Evolutionary conservation across 2,888 invertebrate genomes (phyloP).

Genomic region (Ectemnius lituratus): DNA sequence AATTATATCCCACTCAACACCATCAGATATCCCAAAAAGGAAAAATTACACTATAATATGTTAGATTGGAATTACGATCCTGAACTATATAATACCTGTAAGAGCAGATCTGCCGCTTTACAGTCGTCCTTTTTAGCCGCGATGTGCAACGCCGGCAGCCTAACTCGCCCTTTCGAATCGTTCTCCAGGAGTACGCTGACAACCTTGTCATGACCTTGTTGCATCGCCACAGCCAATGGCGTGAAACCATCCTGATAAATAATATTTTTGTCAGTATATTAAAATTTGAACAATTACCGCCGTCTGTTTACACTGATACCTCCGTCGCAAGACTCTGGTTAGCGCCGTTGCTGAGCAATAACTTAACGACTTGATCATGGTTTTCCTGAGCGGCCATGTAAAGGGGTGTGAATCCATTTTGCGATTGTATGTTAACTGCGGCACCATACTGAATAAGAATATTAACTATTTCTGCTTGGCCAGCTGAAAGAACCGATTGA

Average conservation of each 20-base stretch:
- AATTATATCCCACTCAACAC: neutral
- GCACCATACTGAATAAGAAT: constrained; percentile 94
- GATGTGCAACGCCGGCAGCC: constrained; percentile 97
- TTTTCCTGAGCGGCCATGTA: constrained; percentile 99
- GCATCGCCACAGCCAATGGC: constrained; percentile 99
- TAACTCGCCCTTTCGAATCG: constrained; percentile 96
- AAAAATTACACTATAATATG: neutral
- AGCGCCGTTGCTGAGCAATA: constrained; percentile 93
- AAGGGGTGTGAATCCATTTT: constrained; percentile 98
- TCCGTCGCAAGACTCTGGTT: constrained; percentile 98
- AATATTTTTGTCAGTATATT: neutral
- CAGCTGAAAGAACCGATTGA: constrained; percentile 81
- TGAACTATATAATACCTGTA: constrained; percentile 82
- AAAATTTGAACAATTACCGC: neutral
- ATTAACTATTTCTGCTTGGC: constrained; percentile 95
- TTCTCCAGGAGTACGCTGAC: constrained; percentile 97
- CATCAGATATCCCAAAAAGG: neutral
- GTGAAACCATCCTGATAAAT: constrained; percentile 93
- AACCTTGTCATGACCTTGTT: constrained; percentile 98
- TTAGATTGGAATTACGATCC: constrained; percentile 2
- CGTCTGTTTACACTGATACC: constrained; percentile 78
- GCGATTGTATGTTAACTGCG: constrained; percentile 96
- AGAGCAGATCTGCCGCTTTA: constrained; percentile 93
- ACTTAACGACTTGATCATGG: constrained; percentile 94
- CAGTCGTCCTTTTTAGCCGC: constrained; percentile 99